Conservation (phyloP, 2,888 invertebrate genomes). For the Andrena trimmerana region DNA sequence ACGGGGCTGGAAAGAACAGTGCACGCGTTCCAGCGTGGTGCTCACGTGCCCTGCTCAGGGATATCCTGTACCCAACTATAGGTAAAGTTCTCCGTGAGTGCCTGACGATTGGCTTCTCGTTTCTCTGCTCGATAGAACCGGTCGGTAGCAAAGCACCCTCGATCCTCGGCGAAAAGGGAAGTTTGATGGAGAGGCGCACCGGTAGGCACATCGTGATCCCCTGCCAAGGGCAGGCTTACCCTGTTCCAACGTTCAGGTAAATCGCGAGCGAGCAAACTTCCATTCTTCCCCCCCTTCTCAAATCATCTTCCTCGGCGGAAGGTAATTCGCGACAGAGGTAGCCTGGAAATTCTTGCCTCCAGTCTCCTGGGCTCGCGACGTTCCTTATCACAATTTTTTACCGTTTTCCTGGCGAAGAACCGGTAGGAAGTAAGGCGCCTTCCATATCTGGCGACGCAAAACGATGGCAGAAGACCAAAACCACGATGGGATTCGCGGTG, state of each 20-base stretch:
- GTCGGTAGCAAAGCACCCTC: constrained; percentile 87
- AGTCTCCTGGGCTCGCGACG: not conserved
- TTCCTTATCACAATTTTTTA: constrained; percentile 24
- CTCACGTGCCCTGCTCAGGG: constrained; percentile 91
- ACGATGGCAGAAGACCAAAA: constrained; percentile 81
- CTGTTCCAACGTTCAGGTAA: constrained; percentile 91
- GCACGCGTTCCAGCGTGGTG: constrained; percentile 83
- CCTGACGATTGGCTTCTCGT: not conserved
- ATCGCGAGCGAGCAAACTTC: constrained; percentile 64
- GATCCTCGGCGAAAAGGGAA: constrained; percentile 86
- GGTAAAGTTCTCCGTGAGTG: constrained; percentile 85
- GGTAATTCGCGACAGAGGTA: too few relatives aligned
- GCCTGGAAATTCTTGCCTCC: too few relatives aligned
- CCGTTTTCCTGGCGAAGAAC: constrained; percentile 76
- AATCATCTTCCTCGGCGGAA: too few relatives aligned
- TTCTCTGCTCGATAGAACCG: constrained; percentile 84
- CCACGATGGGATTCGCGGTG: constrained; percentile 86
- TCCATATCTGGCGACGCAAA: constrained; percentile 82
- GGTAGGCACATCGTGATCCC: constrained; percentile 86
- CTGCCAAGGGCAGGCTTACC: constrained; percentile 89
- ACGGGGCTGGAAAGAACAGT: constrained; percentile 73
- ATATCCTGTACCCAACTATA: constrained; percentile 90
- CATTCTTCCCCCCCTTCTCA: not conserved
- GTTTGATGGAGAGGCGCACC: constrained; percentile 84
- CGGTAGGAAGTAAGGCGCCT: constrained; percentile 83